Percentiles rank a stretch among this genome's conserved stretches.
Conservation (phyloP, 1,140 invertebrate species). For the Tyrophagus putrescentiae region DNA sequence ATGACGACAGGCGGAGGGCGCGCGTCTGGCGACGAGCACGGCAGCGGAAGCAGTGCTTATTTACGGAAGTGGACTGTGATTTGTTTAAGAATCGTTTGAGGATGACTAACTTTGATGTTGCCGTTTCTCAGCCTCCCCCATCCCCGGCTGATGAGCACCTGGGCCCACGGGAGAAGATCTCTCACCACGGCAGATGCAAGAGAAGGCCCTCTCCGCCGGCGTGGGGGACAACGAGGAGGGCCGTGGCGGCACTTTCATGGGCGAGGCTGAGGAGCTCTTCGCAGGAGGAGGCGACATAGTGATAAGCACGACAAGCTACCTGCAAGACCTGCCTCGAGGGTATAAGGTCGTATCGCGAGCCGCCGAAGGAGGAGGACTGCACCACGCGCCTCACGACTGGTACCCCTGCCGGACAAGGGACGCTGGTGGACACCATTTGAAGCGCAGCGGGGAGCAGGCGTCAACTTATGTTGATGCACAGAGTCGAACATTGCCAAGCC, state of each 20-base stretch:
- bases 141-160: constrained; percentile 46
- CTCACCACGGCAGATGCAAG: constrained; percentile 94
- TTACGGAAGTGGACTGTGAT: constrained; percentile 43
- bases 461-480: constrained; percentile 90
- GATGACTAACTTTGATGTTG: too few species aligned
- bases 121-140: too few species aligned
- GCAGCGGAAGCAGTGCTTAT: constrained; percentile 94
- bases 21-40: constrained; percentile 98
- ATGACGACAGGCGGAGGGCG: constrained; percentile 99
- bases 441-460: constrained; percentile 67
- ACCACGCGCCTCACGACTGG: constrained; percentile 86
- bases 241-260: constrained; percentile 81
- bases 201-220: constrained; percentile 92
- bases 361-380: constrained; percentile 77
- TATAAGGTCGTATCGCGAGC: constrained; percentile 69
- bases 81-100: background rate
- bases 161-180: constrained; percentile 99
- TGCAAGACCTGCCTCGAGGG: constrained; percentile 86
- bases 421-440: constrained; percentile 62
- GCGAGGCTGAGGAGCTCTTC: constrained; percentile 85
- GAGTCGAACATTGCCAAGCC: constrained; percentile 32
- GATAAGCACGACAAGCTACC: constrained; percentile 96
- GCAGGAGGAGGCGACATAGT: constrained; percentile 70
- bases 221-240: constrained; percentile 97
- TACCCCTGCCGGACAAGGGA: constrained; percentile 77